phyloP scores from a whole-genome alignment of 92 coral and sea anemone species.

The Palythoa grandiflora region DNA sequence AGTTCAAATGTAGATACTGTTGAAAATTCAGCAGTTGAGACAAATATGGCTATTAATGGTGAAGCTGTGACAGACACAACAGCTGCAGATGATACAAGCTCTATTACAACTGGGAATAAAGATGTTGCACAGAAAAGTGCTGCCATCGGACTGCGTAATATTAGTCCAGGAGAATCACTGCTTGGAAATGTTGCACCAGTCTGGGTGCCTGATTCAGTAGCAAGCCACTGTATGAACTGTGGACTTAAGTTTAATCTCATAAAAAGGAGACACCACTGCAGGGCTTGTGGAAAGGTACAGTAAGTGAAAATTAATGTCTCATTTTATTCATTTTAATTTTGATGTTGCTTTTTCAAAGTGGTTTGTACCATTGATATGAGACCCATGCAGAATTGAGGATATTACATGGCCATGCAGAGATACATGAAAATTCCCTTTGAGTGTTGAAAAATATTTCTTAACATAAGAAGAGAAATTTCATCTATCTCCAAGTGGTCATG shows the following conservation, averaged over 20 bases:
- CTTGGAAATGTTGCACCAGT: conserved; percentile 92
- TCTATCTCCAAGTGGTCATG: too few species aligned
- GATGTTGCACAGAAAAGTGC: conserved; percentile 10
- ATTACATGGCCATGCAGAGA: too few species aligned
- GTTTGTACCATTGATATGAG: background rate
- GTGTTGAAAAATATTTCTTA: too few species aligned
- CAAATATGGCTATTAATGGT: too few species aligned
- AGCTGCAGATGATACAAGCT: background rate
- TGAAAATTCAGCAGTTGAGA: too few species aligned
- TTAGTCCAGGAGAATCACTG: conserved; percentile 85
- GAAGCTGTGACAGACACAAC: background rate
- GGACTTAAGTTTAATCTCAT: conserved; percentile 82
- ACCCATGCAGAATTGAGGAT: too few species aligned
- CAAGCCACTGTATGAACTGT: conserved; percentile 91
- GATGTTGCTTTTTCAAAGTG: background rate
- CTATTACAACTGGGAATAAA: background rate
- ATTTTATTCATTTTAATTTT: background rate
- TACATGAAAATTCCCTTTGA: too few species aligned
- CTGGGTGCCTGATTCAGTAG: conserved; percentile 96
- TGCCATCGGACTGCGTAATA: conserved; percentile 54
- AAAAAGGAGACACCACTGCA: conserved; percentile 92
- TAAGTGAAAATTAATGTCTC: background rate
- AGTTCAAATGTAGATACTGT: background rate
- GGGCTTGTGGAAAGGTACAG: conserved; percentile 96
- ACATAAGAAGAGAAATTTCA: too few species aligned